Base-by-base conservation (phyloP, 64 coral and sea anemone genomes). In the Porites lutea region DNA sequence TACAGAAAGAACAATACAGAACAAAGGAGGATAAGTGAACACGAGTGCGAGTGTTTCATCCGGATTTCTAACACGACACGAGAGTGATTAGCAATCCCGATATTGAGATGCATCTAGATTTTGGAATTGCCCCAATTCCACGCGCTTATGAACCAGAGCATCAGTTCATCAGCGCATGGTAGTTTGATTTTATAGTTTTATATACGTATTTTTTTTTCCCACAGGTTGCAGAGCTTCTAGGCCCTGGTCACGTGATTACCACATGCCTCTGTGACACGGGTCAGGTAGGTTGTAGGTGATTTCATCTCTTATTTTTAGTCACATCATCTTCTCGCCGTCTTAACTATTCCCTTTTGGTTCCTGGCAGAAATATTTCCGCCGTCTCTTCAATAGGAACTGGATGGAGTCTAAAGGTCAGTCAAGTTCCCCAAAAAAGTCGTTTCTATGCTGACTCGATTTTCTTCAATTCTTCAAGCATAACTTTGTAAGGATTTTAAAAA, bases 261-360 rank as follows among this genome's bases (percentile, higher is more conserved):
- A 98, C 96, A 37, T 98, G 96, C 45, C 79, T 98, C 6, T 98
- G 96, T 89, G 96, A 98, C 70, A 95, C 96, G 2, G 96, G 92
- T n/a, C 89, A 98, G 93, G 96, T 98, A 87, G 64, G 72, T 49
- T 6, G 13, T 7, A n/a, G 22, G 4, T 72, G 69, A 74, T 22
- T 12, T 88, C 13, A 75, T 74, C 50, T 74, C 48, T 60, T 54
- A 15, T 50, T 13, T 61, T 45, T 45, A 4, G 27, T 20, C 72
- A 44, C 43, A 47, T 11, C 16, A 8, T 44, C 27, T 20, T 2
- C 10, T 75, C 12, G 4, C 14, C 3, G 8, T 75, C 37, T 60
- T 37, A 61, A 5, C 6, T 0, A 6, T 86, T 48, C 4, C 54
- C 5, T n/a, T 48, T 11, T 4, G 8, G 0, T 62, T 52, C 27